A percentile compares a stretch with the other conserved stretches of the same genome.
Evolutionary conservation across 2,888 invertebrate genomes (phyloP).

Genomic region (Mimas tiliae): DNA sequence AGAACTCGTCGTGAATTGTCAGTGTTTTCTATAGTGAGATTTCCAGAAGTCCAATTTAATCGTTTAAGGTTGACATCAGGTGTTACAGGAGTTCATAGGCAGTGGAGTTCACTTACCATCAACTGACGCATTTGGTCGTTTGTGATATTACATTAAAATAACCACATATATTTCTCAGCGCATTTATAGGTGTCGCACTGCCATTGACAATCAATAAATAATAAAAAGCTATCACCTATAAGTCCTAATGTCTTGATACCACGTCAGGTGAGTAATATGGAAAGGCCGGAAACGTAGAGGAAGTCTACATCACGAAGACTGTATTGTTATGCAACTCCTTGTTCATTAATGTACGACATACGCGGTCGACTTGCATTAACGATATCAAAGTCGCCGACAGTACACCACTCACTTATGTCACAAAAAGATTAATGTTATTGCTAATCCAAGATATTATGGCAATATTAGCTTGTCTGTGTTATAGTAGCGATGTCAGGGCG

Average conservation of each 20-base stretch:
- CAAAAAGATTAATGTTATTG: neutral
- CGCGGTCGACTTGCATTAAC: neutral
- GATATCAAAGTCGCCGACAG: constrained; percentile 7
- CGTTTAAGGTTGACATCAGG: no score
- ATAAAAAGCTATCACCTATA: constrained; percentile 46
- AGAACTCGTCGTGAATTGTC: no score
- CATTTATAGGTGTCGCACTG: neutral
- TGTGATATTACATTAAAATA: no score
- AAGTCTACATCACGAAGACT: constrained; percentile 49
- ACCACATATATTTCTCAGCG: no score
- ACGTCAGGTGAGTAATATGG: constrained; percentile 45
- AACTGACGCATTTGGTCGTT: no score
- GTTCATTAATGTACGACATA: constrained; percentile 19
- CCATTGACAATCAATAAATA: neutral
- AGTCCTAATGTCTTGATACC: constrained; percentile 42
- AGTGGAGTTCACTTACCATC: no score
- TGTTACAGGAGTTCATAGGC: no score
- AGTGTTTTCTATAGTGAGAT: no score
- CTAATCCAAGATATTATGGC: neutral
- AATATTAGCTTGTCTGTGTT: neutral
- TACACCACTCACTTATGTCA: neutral
- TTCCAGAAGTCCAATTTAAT: no score
- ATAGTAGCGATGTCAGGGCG: no score
- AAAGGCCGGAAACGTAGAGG: constrained; percentile 50
- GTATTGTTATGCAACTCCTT: constrained; percentile 43